These are phyloP conservation scores for Pachliopta kotzebuea DNA, from an alignment of 2,888 invertebrate genomes.

Conservation along the genomic window DNA sequence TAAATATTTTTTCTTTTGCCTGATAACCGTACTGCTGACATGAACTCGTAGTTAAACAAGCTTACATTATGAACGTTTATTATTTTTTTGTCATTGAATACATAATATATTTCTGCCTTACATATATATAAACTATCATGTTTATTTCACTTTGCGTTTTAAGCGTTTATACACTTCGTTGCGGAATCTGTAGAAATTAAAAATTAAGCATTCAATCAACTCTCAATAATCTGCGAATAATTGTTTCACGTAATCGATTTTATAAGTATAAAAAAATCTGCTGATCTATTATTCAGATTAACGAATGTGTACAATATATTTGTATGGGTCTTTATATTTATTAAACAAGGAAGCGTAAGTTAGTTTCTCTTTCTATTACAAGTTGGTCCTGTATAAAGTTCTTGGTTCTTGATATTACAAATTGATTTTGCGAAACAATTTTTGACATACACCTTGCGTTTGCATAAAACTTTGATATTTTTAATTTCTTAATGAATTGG, in stretches of 20 bases:
- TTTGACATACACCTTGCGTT: background rate
- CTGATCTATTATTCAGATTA: background rate
- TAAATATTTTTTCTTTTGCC: background rate
- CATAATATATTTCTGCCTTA: background rate
- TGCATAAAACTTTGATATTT: background rate
- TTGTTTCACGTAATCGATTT: background rate
- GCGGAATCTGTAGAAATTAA: conserved; percentile 1
- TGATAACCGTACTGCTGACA: background rate
- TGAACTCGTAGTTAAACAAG: background rate
- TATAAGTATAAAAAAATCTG: background rate
- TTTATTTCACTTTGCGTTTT: background rate
- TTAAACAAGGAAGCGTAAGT: too few relatives aligned
- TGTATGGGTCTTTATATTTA: too few relatives aligned
- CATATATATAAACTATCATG: background rate
- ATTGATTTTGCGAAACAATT: background rate
- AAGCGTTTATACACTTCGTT: background rate
- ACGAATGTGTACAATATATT: background rate
- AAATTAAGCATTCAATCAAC: conserved; percentile 1
- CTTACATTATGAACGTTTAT: background rate
- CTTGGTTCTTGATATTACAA: too few relatives aligned
- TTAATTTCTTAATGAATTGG: background rate
- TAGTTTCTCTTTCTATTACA: too few relatives aligned
- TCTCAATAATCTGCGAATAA: conserved; percentile 3
- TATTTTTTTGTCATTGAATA: background rate
- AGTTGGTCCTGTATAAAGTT: too few relatives aligned